phyloP scores from a whole-genome alignment of 2,888 invertebrate species.

The Ctenicera cuprea region DNA sequence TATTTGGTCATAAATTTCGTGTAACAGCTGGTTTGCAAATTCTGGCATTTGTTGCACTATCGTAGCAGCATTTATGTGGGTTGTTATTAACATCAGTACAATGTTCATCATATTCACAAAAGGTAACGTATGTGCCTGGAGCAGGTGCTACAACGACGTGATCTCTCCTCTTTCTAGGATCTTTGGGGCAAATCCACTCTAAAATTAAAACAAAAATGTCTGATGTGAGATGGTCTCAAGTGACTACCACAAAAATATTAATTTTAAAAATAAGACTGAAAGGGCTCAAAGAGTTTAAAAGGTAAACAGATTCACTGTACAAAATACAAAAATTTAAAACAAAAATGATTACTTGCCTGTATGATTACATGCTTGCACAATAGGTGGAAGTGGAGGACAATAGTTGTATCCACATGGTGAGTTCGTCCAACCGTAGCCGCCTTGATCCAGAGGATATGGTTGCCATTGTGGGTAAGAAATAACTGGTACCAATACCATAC shows the following conservation, averaged over 20 bases:
- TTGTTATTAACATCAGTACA: not conserved
- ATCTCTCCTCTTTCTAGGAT: not conserved
- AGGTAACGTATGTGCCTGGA: not conserved
- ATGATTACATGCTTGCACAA: not conserved
- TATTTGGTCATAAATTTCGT: not conserved
- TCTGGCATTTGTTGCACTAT: not conserved
- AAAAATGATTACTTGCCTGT: too few species aligned
- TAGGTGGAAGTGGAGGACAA: not conserved
- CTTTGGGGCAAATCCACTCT: slow-evolving; percentile 25
- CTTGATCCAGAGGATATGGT: too few species aligned
- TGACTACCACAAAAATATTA: too few species aligned
- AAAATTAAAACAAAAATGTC: not conserved
- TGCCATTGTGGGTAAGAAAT: too few species aligned
- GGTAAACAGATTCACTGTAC: too few species aligned
- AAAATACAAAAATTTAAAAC: too few species aligned
- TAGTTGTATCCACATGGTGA: too few species aligned
- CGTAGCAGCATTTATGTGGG: slow-evolving; percentile 13
- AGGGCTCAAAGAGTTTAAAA: too few species aligned
- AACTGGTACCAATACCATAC: too few species aligned
- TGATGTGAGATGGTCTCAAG: too few species aligned
- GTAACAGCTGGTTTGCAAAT: slow-evolving; percentile 8
- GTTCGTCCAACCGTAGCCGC: too few species aligned
- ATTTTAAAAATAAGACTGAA: too few species aligned
- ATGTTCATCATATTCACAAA: slow-evolving; percentile 8
- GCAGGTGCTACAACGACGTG: not conserved